These are phyloP conservation scores for Asbolus verrucosus DNA, from an alignment of 1,140 invertebrate genomes.

Conservation along the genomic window DNA sequence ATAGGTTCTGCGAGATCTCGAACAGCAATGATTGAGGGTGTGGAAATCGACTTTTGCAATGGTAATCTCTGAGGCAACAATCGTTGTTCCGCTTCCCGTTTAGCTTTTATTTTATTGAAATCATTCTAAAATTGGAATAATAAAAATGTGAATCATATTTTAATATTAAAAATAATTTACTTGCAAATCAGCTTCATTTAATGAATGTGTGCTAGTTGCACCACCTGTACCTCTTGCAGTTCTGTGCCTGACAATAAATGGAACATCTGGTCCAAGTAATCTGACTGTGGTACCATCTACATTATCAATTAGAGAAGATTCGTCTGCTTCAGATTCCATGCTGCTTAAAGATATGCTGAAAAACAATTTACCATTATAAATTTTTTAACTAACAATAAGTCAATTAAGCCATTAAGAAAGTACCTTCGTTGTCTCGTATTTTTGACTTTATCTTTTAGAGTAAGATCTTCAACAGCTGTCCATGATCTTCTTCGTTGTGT, in stretches of 20 bases:
- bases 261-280: slow-evolving; percentile 63
- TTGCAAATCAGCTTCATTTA: slow-evolving; percentile 87
- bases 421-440: slow-evolving; percentile 70
- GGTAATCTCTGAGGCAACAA: slow-evolving; percentile 80
- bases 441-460: slow-evolving; percentile 66
- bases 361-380: slow-evolving; percentile 25
- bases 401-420: neutral
- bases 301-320: slow-evolving; percentile 67
- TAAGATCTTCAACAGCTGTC: slow-evolving; percentile 80
- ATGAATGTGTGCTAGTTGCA: slow-evolving; percentile 83
- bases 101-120: slow-evolving; percentile 70
- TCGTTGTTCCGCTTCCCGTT: slow-evolving; percentile 72
- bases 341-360: slow-evolving; percentile 78
- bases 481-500: slow-evolving; percentile 80
- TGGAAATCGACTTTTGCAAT: slow-evolving; percentile 91
- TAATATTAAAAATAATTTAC: slow-evolving; percentile 63
- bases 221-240: slow-evolving; percentile 64
- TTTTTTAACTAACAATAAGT: neutral
- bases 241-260: slow-evolving; percentile 61
- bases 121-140: slow-evolving; percentile 64
- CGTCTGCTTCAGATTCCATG: slow-evolving; percentile 79
- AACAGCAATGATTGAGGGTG: slow-evolving; percentile 85
- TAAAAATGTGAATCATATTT: too few relatives aligned
- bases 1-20: slow-evolving; percentile 66
- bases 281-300: slow-evolving; percentile 67